A percentile compares a stretch with the other conserved stretches of the same genome.
Evolutionary conservation across 2,888 invertebrate genomes (phyloP).

Genomic region (Scaptomyza caliginosa): DNA sequence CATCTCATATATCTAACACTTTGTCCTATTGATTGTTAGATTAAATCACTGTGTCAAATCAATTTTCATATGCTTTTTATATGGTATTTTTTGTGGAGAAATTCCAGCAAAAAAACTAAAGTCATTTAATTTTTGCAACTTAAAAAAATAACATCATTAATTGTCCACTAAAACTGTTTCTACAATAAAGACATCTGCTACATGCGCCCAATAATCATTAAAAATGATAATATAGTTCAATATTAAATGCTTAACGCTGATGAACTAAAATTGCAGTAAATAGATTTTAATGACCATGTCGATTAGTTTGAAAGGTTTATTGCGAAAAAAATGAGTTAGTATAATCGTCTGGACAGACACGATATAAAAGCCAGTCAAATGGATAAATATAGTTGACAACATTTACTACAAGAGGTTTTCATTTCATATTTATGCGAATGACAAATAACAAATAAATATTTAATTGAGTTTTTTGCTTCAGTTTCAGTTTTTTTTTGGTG

Average conservation of each 20-base stretch:
- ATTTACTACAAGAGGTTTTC: constrained; percentile 25
- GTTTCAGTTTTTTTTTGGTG: background rate
- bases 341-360: constrained; percentile 11
- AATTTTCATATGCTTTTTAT: no score
- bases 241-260: background rate
- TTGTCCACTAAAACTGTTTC: background rate
- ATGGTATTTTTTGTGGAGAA: no score
- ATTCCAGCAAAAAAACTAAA: no score
- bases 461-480: constrained; percentile 5
- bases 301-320: background rate
- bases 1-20: no score
- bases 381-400: constrained; percentile 15
- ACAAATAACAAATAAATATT: constrained; percentile 52
- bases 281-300: constrained; percentile 28
- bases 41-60: no score
- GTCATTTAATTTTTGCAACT: background rate
- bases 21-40: no score
- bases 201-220: background rate
- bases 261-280: constrained; percentile 2
- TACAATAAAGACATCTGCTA: background rate
- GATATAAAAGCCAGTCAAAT: constrained; percentile 2
- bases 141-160: background rate
- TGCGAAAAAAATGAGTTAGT: background rate
- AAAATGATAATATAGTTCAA: background rate
- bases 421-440: constrained; percentile 57